Conservation (phyloP, 2,113 vertebrate genomes). For the Pygoscelis antarcticus region DNA sequence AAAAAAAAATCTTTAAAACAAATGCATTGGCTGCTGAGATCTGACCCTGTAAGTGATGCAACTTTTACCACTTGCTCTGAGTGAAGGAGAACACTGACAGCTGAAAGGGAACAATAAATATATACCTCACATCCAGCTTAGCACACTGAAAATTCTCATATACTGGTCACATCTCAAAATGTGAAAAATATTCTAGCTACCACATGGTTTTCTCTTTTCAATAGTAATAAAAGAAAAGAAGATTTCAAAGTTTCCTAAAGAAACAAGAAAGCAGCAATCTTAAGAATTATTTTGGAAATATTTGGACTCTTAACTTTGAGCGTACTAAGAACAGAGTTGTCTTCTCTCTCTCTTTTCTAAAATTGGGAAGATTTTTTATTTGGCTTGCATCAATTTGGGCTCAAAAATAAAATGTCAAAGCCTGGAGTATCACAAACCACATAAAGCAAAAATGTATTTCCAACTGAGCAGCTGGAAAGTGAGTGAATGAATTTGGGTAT, state of each 20-base stretch:
- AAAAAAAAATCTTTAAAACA: neutral
- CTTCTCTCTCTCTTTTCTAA: neutral
- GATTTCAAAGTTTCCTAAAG: neutral
- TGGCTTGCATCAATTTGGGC: slow-evolving; percentile 17
- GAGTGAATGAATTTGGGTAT: slow-evolving; percentile 1
- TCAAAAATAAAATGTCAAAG: neutral
- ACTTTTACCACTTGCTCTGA: neutral
- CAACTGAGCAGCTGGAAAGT: neutral
- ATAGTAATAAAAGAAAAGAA: neutral
- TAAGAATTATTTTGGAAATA: neutral
- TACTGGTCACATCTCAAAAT: neutral
- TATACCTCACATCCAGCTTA: neutral
- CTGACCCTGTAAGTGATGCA: neutral
- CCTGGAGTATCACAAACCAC: neutral
- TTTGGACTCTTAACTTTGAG: neutral
- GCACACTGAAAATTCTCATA: neutral
- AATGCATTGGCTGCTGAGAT: neutral
- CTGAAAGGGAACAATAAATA: neutral
- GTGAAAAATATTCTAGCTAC: neutral
- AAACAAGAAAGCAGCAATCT: neutral
- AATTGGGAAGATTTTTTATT: neutral
- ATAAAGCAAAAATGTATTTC: slow-evolving; percentile 8
- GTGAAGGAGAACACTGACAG: neutral
- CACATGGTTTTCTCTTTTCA: neutral
- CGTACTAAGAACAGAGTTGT: neutral